phyloP scores from a whole-genome alignment of 2,113 vertebrate genomes.

The Periophthalmus modestus region DNA sequence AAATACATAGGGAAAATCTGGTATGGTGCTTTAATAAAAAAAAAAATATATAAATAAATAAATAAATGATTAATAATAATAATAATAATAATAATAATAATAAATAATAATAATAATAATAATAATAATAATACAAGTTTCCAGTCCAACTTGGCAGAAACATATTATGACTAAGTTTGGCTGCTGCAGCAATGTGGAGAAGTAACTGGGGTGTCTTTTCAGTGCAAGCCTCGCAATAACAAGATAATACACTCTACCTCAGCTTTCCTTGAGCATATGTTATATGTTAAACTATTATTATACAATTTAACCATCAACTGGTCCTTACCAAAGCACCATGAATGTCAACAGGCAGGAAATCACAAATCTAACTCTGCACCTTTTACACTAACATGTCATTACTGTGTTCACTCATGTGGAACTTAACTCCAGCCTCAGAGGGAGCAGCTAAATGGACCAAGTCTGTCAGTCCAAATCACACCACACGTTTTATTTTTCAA shows the following conservation, averaged over 20 bases:
- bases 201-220: neutral
- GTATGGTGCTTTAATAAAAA: too few species aligned
- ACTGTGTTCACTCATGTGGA: conserved; percentile 24
- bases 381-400: conserved; percentile 5
- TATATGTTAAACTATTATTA: neutral
- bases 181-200: neutral
- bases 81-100: too few species aligned
- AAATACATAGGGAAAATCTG: too few species aligned
- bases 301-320: neutral
- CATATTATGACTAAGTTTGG: neutral
- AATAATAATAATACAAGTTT: too few species aligned
- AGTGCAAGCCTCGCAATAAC: neutral
- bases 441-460: conserved; percentile 30
- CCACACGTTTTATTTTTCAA: conserved; percentile 49
- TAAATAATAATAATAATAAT: too few species aligned
- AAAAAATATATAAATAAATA: too few species aligned
- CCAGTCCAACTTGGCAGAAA: too few species aligned
- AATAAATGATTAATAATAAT: too few species aligned
- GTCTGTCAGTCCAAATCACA: conserved; percentile 29
- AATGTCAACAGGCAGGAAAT: conserved; percentile 26
- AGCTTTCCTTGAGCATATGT: neutral
- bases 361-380: conserved; percentile 9
- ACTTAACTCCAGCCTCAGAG: conserved; percentile 16
- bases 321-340: conserved; percentile 8
- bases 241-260: neutral